These are phyloP conservation scores for Venustaconcha ellipsiformis DNA, from an alignment of 1,140 invertebrate species.

Conservation along the genomic window DNA sequence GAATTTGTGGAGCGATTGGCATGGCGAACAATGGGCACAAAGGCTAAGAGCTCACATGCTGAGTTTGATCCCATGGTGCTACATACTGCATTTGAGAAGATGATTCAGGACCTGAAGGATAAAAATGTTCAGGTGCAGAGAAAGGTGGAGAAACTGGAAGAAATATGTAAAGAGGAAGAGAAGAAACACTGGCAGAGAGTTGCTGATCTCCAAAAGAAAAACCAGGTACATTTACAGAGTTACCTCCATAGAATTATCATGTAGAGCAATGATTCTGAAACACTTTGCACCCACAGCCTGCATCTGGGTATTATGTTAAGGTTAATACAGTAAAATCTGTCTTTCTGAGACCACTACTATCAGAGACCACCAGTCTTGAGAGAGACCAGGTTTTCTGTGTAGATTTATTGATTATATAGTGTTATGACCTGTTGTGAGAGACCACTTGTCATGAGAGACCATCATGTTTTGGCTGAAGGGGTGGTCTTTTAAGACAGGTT, in stretches of 20 bases:
- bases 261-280: no score
- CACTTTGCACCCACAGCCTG: no score
- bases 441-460: no score
- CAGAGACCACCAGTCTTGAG: no score
- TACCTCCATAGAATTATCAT: conserved; percentile 1
- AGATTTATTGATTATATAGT: no score
- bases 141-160: conserved; percentile 89
- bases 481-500: no score
- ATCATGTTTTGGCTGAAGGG: no score
- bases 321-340: no score
- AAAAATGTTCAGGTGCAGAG: conserved; percentile 87
- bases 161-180: conserved; percentile 87
- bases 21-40: conserved; percentile 87
- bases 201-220: conserved; percentile 86
- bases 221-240: conserved; percentile 75
- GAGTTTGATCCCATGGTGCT: conserved; percentile 74
- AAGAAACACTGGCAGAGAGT: conserved; percentile 85
- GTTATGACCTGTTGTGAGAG: no score
- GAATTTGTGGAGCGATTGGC: conserved; percentile 98
- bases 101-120: conserved; percentile 83
- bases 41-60: conserved; percentile 66
- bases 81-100: conserved; percentile 91
- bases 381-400: no score
- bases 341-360: no score
- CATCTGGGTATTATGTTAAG: no score